These are phyloP conservation scores for Argentina silus DNA, from an alignment of 2,797 vertebrate genomes.

Conservation along the genomic window DNA sequence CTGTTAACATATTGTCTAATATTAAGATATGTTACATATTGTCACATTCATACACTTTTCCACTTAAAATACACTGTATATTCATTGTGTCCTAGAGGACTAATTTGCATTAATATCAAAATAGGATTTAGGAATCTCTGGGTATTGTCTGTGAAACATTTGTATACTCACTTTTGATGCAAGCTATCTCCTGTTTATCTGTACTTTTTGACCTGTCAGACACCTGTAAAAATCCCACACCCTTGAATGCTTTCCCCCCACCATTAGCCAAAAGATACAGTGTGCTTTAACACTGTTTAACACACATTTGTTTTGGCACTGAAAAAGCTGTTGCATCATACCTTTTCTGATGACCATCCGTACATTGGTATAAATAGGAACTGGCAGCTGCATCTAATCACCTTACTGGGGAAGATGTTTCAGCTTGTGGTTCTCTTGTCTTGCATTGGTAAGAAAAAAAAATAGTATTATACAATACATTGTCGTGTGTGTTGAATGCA, in stretches of 20 bases:
- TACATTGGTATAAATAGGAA: constrained; percentile 57
- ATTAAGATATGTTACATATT: too few relatives aligned
- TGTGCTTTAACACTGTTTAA: too few relatives aligned
- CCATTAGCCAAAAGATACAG: too few relatives aligned
- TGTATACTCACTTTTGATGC: background rate
- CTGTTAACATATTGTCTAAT: background rate
- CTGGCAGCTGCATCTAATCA: constrained; percentile 1
- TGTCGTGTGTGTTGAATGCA: too few relatives aligned
- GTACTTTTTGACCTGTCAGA: too few relatives aligned
- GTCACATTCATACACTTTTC: too few relatives aligned
- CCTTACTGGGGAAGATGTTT: constrained; percentile 58
- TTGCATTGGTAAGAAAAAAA: too few relatives aligned
- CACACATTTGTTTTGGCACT: too few relatives aligned
- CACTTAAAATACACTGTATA: background rate
- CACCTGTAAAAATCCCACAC: too few relatives aligned
- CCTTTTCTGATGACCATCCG: constrained; percentile 40
- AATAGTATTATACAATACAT: too few relatives aligned
- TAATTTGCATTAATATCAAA: background rate
- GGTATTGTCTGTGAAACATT: background rate
- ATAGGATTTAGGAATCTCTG: background rate
- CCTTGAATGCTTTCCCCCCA: too few relatives aligned
- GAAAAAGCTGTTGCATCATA: background rate
- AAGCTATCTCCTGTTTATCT: too few relatives aligned
- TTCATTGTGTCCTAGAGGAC: background rate
- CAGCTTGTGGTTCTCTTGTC: constrained; percentile 55